Base-by-base conservation (phyloP, 1,140 invertebrate species). In the Parasteatoda tepidariorum region DNA sequence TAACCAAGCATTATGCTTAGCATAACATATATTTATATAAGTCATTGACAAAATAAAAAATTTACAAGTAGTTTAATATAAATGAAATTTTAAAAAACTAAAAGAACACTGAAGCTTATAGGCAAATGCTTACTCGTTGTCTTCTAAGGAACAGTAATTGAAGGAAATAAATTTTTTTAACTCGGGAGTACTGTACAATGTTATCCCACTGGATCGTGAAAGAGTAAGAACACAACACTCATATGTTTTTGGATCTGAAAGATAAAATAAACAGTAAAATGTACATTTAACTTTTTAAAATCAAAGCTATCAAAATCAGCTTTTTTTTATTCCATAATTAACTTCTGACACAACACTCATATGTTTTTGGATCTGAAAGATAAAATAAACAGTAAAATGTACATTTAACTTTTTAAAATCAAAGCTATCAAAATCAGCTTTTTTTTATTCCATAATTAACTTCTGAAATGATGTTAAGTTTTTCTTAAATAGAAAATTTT, bases 81-180 rank as follows among this genome's bases (percentile, higher is more conserved):
- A 61, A 61, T 9, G 9, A 70, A 33, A 18, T 48, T 70, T 41
- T 48, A 70, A 7, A 1, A 7, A 70, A 48, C 7, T 48, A 48
- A 48, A 24, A 48, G 30, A 26, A 70, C 26, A 38, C 22, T 9
- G 4, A 26, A 18, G 26, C 26, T 61, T 61, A 61, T 61, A 61
- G 59, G 41, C 61, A 34, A 38, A 33, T 54, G 1, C 81, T 73
- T 83, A 83, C 81, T 66, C 62, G 22, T 73, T 33, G 55, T 74
- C 70, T 73, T 73, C 70, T 26, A 61, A 54, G 26, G 68, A 74
- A 38, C 57, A 64, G 55, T 70, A 83, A n/a, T 64, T 54, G 31
- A 48, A 74, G 3, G 81, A 83, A 54, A 74, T 74, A 55, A 54
- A 55, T 74, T 68, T 83, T 83, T 59, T 83, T 26, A 83, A 48